A percentile compares a stretch with the other conserved stretches of the same genome.
phyloP scores from a whole-genome alignment of 2,888 invertebrate species.

The Strigamia transsilvanica region DNA sequence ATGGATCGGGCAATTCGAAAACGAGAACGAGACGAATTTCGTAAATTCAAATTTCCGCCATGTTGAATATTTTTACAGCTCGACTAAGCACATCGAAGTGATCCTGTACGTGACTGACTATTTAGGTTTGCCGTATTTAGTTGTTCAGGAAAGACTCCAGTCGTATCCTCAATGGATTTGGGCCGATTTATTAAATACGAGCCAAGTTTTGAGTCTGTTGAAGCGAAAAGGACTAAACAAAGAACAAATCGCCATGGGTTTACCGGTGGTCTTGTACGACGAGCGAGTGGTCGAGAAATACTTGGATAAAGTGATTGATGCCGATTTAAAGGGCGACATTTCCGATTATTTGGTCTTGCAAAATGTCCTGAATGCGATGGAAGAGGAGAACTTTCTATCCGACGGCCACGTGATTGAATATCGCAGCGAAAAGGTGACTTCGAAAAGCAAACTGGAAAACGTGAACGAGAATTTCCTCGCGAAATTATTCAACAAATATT shows the following conservation, averaged over 20 bases:
- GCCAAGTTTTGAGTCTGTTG: not conserved
- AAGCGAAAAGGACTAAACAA: not conserved
- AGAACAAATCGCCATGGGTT: not conserved
- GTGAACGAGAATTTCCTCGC: not conserved
- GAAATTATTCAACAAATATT: conserved; percentile 1
- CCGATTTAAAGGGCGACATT: not conserved
- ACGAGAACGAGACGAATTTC: not conserved
- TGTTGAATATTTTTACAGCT: conserved; percentile 13
- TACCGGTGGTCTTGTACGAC: not conserved
- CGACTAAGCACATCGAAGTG: not conserved
- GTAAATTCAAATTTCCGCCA: not conserved
- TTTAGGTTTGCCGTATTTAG: not conserved
- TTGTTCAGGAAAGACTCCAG: not conserved
- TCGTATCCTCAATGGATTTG: conserved; percentile 13
- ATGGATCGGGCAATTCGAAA: not conserved
- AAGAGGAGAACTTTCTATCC: not conserved
- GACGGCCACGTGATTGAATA: not conserved
- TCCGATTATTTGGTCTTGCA: not conserved
- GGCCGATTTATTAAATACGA: conserved; percentile 1
- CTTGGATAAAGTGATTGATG: not conserved
- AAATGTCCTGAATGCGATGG: not conserved
- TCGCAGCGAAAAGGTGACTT: not conserved
- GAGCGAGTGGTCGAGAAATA: not conserved
- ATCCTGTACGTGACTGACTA: not conserved
- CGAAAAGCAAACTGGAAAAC: not conserved